Conservation (phyloP, 1,140 invertebrate genomes). For the Colletes gigas region DNA sequence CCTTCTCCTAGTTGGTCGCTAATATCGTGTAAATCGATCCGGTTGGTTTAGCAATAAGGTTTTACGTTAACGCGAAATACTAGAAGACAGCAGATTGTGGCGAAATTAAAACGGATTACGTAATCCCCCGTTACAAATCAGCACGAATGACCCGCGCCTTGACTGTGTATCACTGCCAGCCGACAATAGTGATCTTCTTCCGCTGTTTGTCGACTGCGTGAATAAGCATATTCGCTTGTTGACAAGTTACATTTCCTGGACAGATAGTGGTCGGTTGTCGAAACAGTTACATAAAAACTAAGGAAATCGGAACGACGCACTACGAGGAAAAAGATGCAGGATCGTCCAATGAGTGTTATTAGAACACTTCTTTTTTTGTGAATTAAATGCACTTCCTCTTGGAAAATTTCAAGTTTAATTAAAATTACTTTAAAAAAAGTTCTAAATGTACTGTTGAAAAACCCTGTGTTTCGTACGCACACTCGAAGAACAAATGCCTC, state of each 20-base stretch:
- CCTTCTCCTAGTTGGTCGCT: too few relatives aligned
- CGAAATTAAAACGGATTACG: neutral
- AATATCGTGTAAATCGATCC: neutral
- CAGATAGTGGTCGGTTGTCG: constrained; percentile 8
- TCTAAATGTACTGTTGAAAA: too few relatives aligned
- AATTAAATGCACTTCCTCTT: too few relatives aligned
- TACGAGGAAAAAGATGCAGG: neutral
- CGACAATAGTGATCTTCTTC: constrained; percentile 2
- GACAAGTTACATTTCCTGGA: constrained; percentile 23
- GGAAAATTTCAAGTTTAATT: too few relatives aligned
- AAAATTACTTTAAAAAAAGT: too few relatives aligned
- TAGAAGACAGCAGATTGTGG: neutral
- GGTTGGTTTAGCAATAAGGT: neutral
- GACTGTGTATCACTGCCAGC: neutral
- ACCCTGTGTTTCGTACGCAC: too few relatives aligned
- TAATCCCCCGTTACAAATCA: constrained; percentile 7
- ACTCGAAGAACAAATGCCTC: neutral
- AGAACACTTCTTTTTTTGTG: too few relatives aligned
- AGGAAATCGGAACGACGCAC: neutral
- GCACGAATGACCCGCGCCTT: neutral
- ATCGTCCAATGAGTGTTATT: too few relatives aligned
- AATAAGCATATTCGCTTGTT: constrained; percentile 32
- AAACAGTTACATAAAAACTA: constrained; percentile 12
- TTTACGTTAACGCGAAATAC: neutral
- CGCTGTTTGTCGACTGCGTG: neutral